These are phyloP conservation scores for Zelostemma sp. DNA, from an alignment of 1,140 invertebrate genomes.

Conservation along the genomic window DNA sequence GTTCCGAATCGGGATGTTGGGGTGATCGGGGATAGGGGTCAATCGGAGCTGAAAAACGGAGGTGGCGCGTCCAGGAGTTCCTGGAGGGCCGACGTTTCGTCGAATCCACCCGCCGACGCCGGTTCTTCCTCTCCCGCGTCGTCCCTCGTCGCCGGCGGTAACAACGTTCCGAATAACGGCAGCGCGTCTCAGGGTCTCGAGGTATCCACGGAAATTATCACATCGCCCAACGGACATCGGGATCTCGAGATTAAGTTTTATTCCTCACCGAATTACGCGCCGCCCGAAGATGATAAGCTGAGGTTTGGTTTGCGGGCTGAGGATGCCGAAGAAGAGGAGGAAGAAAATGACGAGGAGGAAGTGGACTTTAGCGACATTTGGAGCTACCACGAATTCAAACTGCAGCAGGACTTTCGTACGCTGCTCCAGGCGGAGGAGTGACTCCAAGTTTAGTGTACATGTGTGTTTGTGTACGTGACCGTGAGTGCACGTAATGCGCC, in stretches of 20 bases:
- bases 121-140: constrained; percentile 49
- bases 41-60: too few relatives aligned
- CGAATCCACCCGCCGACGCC: constrained; percentile 20
- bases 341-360: constrained; percentile 33
- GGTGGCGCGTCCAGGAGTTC: constrained; percentile 34
- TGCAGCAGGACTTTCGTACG: constrained; percentile 66
- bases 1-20: constrained; percentile 67
- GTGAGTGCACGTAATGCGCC: not conserved
- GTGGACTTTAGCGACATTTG: constrained; percentile 63
- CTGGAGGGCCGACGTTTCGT: constrained; percentile 48
- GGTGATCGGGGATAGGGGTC: constrained; percentile 70
- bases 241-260: constrained; percentile 85
- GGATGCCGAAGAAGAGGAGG: constrained; percentile 34
- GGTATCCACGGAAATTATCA: constrained; percentile 84
- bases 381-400: constrained; percentile 66
- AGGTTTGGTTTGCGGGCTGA: too few relatives aligned
- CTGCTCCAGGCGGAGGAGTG: constrained; percentile 65
- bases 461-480: not conserved
- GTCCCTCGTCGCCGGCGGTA: constrained; percentile 18
- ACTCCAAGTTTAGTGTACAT: constrained; percentile 14
- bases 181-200: constrained; percentile 67
- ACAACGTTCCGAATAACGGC: constrained; percentile 13
- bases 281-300: constrained; percentile 38
- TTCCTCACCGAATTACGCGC: constrained; percentile 68
- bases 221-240: constrained; percentile 80